Base-by-base conservation (phyloP, 2,797 vertebrate genomes). In the Lagorchestes hirsutus region DNA sequence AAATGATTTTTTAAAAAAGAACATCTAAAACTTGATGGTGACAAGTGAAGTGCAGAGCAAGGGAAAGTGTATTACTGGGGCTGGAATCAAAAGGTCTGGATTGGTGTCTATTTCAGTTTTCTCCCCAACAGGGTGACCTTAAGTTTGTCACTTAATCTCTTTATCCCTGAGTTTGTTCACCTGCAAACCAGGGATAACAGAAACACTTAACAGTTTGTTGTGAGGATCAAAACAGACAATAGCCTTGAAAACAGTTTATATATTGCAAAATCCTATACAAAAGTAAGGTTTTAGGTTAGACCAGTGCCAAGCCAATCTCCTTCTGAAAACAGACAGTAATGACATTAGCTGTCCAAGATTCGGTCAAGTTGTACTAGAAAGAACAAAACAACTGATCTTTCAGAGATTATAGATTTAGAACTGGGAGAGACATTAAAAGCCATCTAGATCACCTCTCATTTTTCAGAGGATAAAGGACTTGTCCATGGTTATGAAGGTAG, bases 11-110 rank as follows among this genome's bases (percentile, higher is more conserved):
- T 74, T 40, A 16, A 52, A 28, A 13, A 34, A 82, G n/a, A 10
- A 8, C 67, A 24, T 46, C n/a, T 87, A 87, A 87, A 46, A 10
- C 74, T 46, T 87, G 40, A 87, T 87, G 4, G 67, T 87, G 40
- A n/a, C n/a, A 74, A 74, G 62, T 40, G 34, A 74, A 40, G 31
- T 93, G 95, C 59, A 10, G 87, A 93, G 50, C 54, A 93, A n/a
- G 31, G 18, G 31, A 54, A 62, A 94, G 94, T 46, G 0, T 82
- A n/a, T 91, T 90, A n/a, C 40, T 87, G 40, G 22, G 10, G 24
- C 46, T 87, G 74, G 40, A 87, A 46, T 87, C 8, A 27, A 27
- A 27, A 87, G 0, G 12, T 1, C 9, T 87, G 67, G n/a, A 46
- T 46, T 82, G 67, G 18, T 40, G 24, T 40, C n/a, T 40, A 22